These are phyloP conservation scores for Stictonetta naevosa DNA, from an alignment of 2,113 vertebrate genomes.

Conservation along the genomic window DNA sequence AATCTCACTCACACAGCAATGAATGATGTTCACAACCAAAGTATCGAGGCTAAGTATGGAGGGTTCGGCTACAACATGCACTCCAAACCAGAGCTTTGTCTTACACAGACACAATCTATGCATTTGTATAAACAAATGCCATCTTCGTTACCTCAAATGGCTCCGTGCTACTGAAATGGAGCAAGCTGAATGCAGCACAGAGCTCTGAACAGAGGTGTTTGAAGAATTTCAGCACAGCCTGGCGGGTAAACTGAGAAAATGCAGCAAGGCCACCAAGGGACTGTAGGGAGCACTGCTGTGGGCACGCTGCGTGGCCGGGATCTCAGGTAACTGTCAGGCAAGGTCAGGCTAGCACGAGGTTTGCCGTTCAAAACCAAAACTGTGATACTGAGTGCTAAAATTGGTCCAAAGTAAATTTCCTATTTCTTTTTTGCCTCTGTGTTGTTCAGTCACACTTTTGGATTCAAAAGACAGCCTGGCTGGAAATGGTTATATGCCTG, in stretches of 20 bases:
- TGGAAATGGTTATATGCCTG: background rate
- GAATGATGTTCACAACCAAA: background rate
- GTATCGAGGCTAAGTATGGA: background rate
- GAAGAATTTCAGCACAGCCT: conserved; percentile 72
- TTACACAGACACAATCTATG: background rate
- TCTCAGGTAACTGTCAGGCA: background rate
- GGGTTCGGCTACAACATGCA: background rate
- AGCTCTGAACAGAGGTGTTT: background rate
- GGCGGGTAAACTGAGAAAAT: conserved; percentile 26
- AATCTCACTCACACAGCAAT: background rate
- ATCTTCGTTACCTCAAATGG: background rate
- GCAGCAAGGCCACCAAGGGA: background rate
- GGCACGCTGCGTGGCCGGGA: background rate
- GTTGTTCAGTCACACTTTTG: background rate
- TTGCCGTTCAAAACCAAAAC: background rate
- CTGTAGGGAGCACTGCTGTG: background rate
- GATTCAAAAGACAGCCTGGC: background rate
- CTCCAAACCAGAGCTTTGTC: background rate
- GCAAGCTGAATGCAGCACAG: background rate
- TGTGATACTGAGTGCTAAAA: background rate
- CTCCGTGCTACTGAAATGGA: background rate
- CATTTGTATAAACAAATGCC: background rate
- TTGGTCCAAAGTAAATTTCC: background rate
- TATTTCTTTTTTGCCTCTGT: background rate
- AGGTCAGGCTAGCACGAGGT: background rate